Evolutionary conservation across 2,888 invertebrate genomes (phyloP).

Genomic region (Hypercompe scribonia): DNA sequence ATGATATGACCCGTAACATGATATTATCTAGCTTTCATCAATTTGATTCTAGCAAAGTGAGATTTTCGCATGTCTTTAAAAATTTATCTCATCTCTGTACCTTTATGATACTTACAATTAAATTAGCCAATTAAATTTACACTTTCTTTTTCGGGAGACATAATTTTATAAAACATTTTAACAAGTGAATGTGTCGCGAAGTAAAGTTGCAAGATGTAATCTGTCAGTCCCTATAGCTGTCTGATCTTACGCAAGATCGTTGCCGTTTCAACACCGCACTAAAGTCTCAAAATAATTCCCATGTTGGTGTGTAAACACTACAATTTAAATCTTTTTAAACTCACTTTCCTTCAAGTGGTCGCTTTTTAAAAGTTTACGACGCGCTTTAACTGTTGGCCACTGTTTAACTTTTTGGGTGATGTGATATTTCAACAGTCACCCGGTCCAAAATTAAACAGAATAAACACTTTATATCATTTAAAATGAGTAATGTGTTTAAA

Average conservation of each 20-base stretch:
- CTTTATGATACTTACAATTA: slow-evolving; percentile 38
- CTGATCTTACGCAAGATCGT: slow-evolving; percentile 70
- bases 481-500: background rate
- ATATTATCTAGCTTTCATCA: background rate
- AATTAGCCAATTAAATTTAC: slow-evolving; percentile 45
- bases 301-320: slow-evolving; percentile 69
- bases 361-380: slow-evolving; percentile 67
- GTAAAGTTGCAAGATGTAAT: slow-evolving; percentile 61
- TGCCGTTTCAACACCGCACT: slow-evolving; percentile 75
- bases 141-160: slow-evolving; percentile 14
- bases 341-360: slow-evolving; percentile 67
- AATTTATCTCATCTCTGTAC: slow-evolving; percentile 12
- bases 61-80: background rate
- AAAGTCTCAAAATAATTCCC: slow-evolving; percentile 78
- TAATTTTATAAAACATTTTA: slow-evolving; percentile 23
- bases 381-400: slow-evolving; percentile 67
- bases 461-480: background rate
- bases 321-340: slow-evolving; percentile 71
- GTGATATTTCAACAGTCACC: slow-evolving; percentile 7
- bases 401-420: slow-evolving; percentile 68
- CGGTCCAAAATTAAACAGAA: background rate
- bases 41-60: background rate
- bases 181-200: slow-evolving; percentile 51
- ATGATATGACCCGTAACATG: background rate
- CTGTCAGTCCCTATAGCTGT: slow-evolving; percentile 57